These are phyloP conservation scores for Corythornis vintsioides DNA, from an alignment of 2,113 vertebrate genomes.

Conservation along the genomic window DNA sequence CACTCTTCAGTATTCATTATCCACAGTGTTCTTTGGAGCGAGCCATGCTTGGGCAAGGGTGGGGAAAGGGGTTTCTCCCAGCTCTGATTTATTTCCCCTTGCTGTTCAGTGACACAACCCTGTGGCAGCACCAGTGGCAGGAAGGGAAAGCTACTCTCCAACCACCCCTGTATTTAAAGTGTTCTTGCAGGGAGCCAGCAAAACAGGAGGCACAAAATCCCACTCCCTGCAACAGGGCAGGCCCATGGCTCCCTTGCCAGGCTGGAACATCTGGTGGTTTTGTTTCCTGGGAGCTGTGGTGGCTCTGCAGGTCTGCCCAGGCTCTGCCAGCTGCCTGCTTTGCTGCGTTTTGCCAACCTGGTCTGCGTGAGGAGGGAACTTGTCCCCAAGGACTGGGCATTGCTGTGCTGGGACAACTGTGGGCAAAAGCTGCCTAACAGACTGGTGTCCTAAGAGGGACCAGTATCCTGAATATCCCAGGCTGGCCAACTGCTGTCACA, in stretches of 20 bases:
- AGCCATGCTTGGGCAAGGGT: not conserved
- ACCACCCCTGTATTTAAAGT: not conserved
- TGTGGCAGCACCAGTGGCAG: not conserved
- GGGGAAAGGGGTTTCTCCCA: not conserved
- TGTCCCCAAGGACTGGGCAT: not conserved
- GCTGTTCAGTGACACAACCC: not conserved
- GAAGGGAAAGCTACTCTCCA: not conserved
- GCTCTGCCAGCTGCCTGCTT: conserved; percentile 13
- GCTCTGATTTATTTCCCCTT: conserved; percentile 32
- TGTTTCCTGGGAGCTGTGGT: not conserved
- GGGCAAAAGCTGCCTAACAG: not conserved
- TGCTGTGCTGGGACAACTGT: not conserved
- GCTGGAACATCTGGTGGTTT: conserved; percentile 30
- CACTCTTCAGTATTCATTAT: conserved; percentile 53
- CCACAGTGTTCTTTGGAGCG: conserved; percentile 38
- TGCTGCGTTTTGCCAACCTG: not conserved
- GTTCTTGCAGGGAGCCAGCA: not conserved
- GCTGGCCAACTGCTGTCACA: too few species aligned
- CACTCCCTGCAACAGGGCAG: not conserved
- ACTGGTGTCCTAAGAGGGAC: not conserved
- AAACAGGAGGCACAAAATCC: not conserved
- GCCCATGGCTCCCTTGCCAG: not conserved
- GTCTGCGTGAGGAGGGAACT: not conserved
- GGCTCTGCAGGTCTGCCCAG: not conserved
- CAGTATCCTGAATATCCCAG: not conserved